Evolutionary conservation across 2,888 invertebrate species (phyloP).

Genomic region (Nemapogon koenigi): DNA sequence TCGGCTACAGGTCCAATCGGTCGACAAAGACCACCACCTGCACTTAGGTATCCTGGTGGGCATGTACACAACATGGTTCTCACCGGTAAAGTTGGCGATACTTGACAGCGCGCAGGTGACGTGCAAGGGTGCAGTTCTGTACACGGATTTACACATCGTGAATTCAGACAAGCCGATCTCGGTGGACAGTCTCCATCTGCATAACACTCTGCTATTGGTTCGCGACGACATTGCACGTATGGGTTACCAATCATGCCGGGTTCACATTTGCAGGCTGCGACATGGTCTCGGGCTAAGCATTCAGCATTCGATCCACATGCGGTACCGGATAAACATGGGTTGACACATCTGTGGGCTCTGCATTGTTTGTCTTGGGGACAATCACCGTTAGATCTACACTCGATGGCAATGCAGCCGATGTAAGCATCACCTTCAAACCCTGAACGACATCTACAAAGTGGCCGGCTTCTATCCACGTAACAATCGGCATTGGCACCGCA

Average conservation of each 20-base stretch:
- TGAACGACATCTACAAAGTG: conserved; percentile 80
- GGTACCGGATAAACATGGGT: conserved; percentile 81
- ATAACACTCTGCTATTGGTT: conserved; percentile 76
- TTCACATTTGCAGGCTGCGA: conserved; percentile 86
- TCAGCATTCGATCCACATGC: conserved; percentile 80
- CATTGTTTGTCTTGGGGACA: conserved; percentile 87
- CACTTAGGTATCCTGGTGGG: conserved; percentile 86
- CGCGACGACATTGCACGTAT: conserved; percentile 79
- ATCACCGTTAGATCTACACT: conserved; percentile 86
- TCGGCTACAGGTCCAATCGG: conserved; percentile 70
- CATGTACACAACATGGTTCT: conserved; percentile 91
- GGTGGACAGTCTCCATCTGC: conserved; percentile 84
- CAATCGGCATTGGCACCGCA: conserved; percentile 88
- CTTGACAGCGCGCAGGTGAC: conserved; percentile 80
- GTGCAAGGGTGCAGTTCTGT: conserved; percentile 78
- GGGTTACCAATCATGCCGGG: conserved; percentile 79
- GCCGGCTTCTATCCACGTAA: conserved; percentile 72
- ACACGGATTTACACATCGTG: conserved; percentile 86
- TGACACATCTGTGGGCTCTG: conserved; percentile 83
- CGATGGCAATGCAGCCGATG: conserved; percentile 77
- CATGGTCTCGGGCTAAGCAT: conserved; percentile 82
- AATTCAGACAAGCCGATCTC: conserved; percentile 79
- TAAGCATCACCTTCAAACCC: conserved; percentile 84
- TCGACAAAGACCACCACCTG: conserved; percentile 83
- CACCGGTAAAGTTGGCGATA: conserved; percentile 81